Evolutionary conservation across 2,113 vertebrate genomes (phyloP), one percentile per base, ranked within the genome.

Genomic region (Pseudorectes ferrugineus): DNA sequence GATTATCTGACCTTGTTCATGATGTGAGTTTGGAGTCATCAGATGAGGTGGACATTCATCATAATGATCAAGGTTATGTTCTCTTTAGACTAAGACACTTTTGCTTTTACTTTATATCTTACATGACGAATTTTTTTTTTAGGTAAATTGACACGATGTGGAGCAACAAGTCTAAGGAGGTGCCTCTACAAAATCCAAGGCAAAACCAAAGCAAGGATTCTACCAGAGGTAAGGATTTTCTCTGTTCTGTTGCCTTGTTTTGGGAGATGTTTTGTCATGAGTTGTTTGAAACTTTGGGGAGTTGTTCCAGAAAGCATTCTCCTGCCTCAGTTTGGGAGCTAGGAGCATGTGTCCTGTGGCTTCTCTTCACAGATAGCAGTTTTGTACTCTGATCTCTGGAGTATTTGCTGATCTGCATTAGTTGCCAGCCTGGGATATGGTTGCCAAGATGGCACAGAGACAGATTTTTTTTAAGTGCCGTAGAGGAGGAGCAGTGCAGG

Each of bases 91-190:
- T 29, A 15, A 68, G 33, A 25, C 13, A 35, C 7, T 7, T 76
- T 78, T 72, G 40, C 35, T 88, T 35, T 85, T 71, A 17, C 25
- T 75, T 85, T 71, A 38, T 54, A 8, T 45, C 52, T 95, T 70
- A 93, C 5, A 0, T 85, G 43, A 57, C 15, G 84, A 0, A 24
- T 49, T 14, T 21, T 43, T 57, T 57, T 96, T 97, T 96, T 89
- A 98, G 98, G 97, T 98, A 97, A 98, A 95, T 86, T 95, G 95
- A 96, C 98, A 98, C 57, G 10, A 99, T 99, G 99, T 98, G 98
- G 98, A 98, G 97, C 96, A 98, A 95, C 95, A 98, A 97, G 85
- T 96, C 96, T 95, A 98, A 97, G 93, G 98, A 99, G 77, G 97
- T 95, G 80, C 97, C 98, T 96, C 89, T 98, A 46, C 97, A 97